Conservation (phyloP, 2,888 invertebrate genomes). For the Drosophila setosimentum region DNA sequence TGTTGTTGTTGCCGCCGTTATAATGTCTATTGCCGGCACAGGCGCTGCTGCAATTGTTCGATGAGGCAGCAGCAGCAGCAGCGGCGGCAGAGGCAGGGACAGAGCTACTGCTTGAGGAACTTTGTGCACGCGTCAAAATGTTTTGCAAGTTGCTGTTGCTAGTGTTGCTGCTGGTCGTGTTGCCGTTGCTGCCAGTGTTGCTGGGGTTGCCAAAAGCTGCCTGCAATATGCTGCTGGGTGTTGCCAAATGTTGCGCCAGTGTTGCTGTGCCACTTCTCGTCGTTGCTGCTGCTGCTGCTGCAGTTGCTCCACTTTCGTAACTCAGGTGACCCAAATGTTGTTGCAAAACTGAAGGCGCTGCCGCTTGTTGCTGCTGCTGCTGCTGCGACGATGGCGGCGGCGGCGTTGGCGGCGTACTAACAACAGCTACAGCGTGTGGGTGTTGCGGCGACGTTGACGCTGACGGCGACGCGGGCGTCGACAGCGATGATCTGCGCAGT, state of each 20-base stretch:
- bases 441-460: conserved; percentile 46
- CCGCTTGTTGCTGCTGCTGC: conserved; percentile 53
- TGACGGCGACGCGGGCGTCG: conserved; percentile 42
- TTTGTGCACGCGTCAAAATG: conserved; percentile 76
- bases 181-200: conserved; percentile 43
- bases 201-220: conserved; percentile 68
- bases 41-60: conserved; percentile 75
- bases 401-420: conserved; percentile 53
- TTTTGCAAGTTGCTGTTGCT: conserved; percentile 69
- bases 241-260: conserved; percentile 81
- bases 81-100: conserved; percentile 29
- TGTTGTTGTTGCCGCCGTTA: conserved; percentile 69
- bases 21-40: conserved; percentile 76
- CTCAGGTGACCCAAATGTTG: conserved; percentile 85
- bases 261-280: conserved; percentile 77
- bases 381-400: conserved; percentile 40
- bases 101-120: conserved; percentile 60
- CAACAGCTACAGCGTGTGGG: conserved; percentile 55
- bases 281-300: conserved; percentile 55
- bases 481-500: conserved; percentile 74
- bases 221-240: conserved; percentile 79
- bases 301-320: conserved; percentile 80
- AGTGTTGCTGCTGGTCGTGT: conserved; percentile 14
- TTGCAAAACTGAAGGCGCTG: conserved; percentile 81
- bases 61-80: conserved; percentile 34